These are phyloP conservation scores for Eupithecia insigniata DNA, from an alignment of 2,888 invertebrate genomes.

Conservation along the genomic window DNA sequence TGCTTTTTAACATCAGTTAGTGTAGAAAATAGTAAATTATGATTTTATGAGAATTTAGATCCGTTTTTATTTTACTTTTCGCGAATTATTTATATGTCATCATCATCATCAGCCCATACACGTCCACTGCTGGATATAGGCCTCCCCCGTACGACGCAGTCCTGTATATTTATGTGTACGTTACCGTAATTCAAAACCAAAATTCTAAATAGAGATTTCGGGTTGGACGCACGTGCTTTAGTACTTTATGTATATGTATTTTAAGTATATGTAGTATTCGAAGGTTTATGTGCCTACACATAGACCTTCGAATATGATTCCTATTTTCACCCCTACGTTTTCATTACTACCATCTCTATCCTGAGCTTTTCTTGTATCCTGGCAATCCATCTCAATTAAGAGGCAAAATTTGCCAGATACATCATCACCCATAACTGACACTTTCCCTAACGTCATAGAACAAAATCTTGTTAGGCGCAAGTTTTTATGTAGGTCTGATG, in stretches of 20 bases:
- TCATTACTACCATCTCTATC: not conserved
- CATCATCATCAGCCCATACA: no score
- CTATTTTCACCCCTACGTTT: not conserved
- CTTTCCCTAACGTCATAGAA: constrained; percentile 46
- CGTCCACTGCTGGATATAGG: no score
- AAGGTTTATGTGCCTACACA: no score
- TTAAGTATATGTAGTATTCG: no score
- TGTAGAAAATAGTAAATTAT: not conserved
- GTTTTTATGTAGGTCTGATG: constrained; percentile 68
- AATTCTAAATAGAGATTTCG: not conserved
- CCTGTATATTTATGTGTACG: no score
- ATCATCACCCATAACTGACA: constrained; percentile 40
- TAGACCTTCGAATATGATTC: not conserved
- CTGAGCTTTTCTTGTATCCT: not conserved
- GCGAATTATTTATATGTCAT: no score
- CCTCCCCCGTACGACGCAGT: no score
- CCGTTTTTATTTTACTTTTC: not conserved
- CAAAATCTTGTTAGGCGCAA: constrained; percentile 54
- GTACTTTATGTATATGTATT: no score
- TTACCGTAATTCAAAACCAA: not conserved
- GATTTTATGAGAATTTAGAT: not conserved
- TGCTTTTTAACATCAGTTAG: constrained; percentile 29
- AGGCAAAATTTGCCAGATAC: constrained; percentile 30
- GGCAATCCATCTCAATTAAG: constrained; percentile 36
- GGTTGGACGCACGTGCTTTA: not conserved